Conservation (phyloP, 2,113 vertebrate species). For the Cyphomyrus discorhynchus region DNA sequence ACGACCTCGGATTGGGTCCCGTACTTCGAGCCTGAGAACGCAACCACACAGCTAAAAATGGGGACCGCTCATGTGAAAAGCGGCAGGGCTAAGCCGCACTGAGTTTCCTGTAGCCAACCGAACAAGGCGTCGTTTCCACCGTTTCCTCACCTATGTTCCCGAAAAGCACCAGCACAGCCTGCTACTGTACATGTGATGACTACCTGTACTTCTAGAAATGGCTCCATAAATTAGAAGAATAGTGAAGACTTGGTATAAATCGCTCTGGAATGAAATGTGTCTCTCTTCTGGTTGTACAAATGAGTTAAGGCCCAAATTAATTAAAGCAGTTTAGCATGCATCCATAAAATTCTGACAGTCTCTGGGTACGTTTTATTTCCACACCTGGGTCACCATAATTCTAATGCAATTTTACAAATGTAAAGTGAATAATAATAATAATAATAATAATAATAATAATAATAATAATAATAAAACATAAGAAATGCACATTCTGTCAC, state of each 20-base stretch:
- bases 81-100: not conserved
- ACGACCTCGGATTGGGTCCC: not conserved
- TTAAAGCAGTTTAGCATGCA: conserved; percentile 4
- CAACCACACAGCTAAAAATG: not conserved
- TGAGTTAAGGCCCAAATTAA: not conserved
- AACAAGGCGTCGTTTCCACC: not conserved
- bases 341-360: conserved; percentile 37
- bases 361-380: conserved; percentile 42
- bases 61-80: not conserved
- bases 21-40: not conserved
- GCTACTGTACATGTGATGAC: not conserved
- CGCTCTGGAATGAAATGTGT: not conserved
- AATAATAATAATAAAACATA: conserved; percentile 15
- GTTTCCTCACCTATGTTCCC: not conserved
- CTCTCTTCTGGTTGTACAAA: not conserved
- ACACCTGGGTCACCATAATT: conserved; percentile 22
- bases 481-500: conserved; percentile 54
- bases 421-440: conserved; percentile 30
- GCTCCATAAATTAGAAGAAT: not conserved
- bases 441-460: conserved; percentile 21
- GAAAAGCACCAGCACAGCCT: not conserved
- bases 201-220: not conserved
- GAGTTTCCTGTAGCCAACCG: not conserved
- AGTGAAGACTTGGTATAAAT: not conserved
- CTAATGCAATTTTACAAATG: conserved; percentile 46